Base-by-base conservation (phyloP, 2,888 invertebrate genomes). In the Oligia strigilis region DNA sequence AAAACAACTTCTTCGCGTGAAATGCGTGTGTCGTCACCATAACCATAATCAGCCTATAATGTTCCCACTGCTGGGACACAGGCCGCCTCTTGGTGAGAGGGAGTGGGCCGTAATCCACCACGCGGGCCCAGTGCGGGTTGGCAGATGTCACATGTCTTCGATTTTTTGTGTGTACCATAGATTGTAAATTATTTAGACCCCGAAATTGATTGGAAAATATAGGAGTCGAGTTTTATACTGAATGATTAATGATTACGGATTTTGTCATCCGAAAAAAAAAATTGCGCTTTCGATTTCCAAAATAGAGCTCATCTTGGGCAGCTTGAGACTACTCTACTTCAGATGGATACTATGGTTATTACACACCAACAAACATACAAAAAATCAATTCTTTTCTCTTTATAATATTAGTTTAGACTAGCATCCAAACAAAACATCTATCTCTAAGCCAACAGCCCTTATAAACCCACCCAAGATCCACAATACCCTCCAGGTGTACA, bases 401-500 rank as follows among this genome's bases (percentile, higher is more conserved):
- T 58, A 58, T 58, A 58, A 23, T 23, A 23, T 58, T 58, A 23
- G 23, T 58, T 23, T 23, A 58, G 36, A 23, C 9, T 14, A 72
- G 17, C 49, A n/a, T 4, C 4, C 14, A n/a, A 69, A 19, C 3
- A 64, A 55, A 29, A 11, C 4, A 46, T 19, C 0, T 58, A 36
- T 19, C 14, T 36, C 4, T 46, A 67, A 69, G n/a, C 29, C 29
- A 29, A 29, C 29, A 29, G 29, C 14, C 17, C 5, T 19, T 5
- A 65, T 73, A 76, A 83, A 36, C 9, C 17, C 36, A 6, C 14
- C 19, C 5, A 65, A 69, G 0, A 52, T 89, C 92, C 90, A 91
- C 14, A 73, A 66, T 81, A 14, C 36, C 92, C 86, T 89, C 85
- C 85, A 80, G 71, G 87, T 92, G 93, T 95, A 90, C 94, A 62